These are phyloP conservation scores for Hypocryptadius cinnamomeus DNA, from an alignment of 2,113 vertebrate species.

Conservation along the genomic window DNA sequence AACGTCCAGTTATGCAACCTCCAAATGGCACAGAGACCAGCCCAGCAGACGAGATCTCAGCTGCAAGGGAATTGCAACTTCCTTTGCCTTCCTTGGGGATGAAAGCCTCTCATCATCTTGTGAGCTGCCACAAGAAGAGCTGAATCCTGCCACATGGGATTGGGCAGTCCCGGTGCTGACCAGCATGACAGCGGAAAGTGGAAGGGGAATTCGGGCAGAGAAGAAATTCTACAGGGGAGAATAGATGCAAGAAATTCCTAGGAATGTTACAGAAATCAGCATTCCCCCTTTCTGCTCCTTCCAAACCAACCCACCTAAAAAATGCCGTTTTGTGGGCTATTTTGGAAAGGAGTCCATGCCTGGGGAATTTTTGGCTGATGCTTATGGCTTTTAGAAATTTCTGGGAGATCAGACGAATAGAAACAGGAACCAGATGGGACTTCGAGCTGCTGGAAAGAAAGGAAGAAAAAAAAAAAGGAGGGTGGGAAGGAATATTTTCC, in stretches of 20 bases:
- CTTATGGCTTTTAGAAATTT: constrained; percentile 67
- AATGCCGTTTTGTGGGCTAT: constrained; percentile 60
- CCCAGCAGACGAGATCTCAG: not conserved
- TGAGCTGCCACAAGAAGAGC: not conserved
- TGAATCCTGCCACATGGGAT: not conserved
- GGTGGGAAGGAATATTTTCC: not conserved
- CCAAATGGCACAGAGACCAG: not conserved
- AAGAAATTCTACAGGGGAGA: constrained; percentile 3
- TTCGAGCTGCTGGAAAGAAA: constrained; percentile 55
- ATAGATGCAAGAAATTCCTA: constrained; percentile 35
- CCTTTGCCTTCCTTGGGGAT: not conserved
- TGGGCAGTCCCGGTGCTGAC: not conserved
- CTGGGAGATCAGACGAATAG: constrained; percentile 61
- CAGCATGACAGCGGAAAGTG: fast-evolving
- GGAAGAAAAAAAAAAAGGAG: not conserved
- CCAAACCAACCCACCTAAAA: constrained; percentile 61
- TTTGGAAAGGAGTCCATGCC: constrained; percentile 64
- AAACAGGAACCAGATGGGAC: constrained; percentile 68
- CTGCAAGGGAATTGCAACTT: not conserved
- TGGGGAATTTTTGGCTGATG: constrained; percentile 61
- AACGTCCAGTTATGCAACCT: not conserved
- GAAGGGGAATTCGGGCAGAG: not conserved
- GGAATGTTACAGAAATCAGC: constrained; percentile 54
- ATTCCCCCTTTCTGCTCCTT: constrained; percentile 21
- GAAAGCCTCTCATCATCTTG: not conserved